Base-by-base conservation (phyloP, 2,113 vertebrate species). In the Perognathus longimembris region DNA sequence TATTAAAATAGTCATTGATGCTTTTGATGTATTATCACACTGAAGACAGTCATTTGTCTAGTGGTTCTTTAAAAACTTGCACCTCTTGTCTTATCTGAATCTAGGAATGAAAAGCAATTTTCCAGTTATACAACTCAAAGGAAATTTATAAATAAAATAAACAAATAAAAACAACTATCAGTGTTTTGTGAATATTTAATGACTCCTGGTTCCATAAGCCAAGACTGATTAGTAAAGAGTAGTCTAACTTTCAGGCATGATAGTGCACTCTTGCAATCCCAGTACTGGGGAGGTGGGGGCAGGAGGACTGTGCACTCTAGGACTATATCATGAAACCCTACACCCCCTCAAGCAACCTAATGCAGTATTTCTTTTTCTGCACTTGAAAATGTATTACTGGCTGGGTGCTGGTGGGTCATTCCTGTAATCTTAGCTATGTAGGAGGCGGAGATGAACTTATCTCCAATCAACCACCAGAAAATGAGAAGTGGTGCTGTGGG, bases 41-140 rank as follows among this genome's bases (percentile, higher is more conserved):
- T 40, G 24, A 94, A 85, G 38, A 67, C 24, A 92, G 81, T 38
- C n/a, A 81, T 85, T 66, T 87, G 57, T 59, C 32, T 66, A 66
- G 63, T 77, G 93, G 88, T 61, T 91, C 64, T 91, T 92, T 45
- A 74, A 24, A 66, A 85, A 66, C 0, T 54, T 63, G 15, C 78
- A 75, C 10, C 17, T 5, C 1, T 2, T 87, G 8, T 28, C 38
- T 89, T 57, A 78, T 34, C 30, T 76, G 12, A 88, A 91, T 88
- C 69, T 57, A 79, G 15, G 14, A 30, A 64, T 85, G 21, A 78
- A 64, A 85, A 88, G 4, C 26, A 90, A 85, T 85, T 94, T 73
- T 81, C 70, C 12, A 82, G 22, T 21, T 94, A 32, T 77, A 24
- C 8, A 85, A 87, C 15, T 79, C 57, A 73, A 77, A 36, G 18